Percentiles rank a stretch among this genome's conserved stretches.
These are phyloP conservation scores for Eremophila alpestris DNA, from an alignment of 2,797 vertebrate species.

Conservation along the genomic window DNA sequence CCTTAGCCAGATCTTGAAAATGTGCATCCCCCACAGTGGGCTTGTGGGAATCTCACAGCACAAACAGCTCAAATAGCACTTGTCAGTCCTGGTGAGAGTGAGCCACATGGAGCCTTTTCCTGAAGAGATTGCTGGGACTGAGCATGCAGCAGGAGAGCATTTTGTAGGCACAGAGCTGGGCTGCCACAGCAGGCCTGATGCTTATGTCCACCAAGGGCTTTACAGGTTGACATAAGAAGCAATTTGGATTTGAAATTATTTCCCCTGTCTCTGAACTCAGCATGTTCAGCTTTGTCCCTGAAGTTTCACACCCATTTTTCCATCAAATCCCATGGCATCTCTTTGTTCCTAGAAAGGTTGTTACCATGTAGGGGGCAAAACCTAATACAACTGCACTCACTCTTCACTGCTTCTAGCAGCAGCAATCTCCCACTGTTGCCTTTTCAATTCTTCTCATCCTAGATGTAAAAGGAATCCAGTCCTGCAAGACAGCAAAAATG, in stretches of 20 bases:
- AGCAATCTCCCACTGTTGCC: background rate
- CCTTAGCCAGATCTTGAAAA: background rate
- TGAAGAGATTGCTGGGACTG: background rate
- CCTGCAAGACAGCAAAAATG: background rate
- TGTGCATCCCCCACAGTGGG: background rate
- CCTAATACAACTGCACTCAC: background rate
- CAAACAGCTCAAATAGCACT: background rate
- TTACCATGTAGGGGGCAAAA: background rate
- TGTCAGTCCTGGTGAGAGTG: background rate
- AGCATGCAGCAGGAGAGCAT: background rate
- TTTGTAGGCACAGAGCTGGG: background rate
- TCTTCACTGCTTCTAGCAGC: background rate
- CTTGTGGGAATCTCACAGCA: background rate
- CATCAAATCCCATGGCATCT: background rate
- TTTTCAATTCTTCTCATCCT: background rate
- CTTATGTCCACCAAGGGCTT: background rate
- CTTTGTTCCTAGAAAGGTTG: background rate
- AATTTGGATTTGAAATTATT: background rate
- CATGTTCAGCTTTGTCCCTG: background rate
- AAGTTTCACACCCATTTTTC: background rate
- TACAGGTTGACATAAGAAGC: background rate
- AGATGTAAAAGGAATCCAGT: background rate
- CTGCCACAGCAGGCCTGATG: background rate
- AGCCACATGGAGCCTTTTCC: background rate
- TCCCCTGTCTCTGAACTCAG: background rate